A percentile compares a stretch with the other conserved stretches of the same genome.
Evolutionary conservation across 1,140 invertebrate genomes (phyloP).

Genomic region (Diorhabda sublineata): DNA sequence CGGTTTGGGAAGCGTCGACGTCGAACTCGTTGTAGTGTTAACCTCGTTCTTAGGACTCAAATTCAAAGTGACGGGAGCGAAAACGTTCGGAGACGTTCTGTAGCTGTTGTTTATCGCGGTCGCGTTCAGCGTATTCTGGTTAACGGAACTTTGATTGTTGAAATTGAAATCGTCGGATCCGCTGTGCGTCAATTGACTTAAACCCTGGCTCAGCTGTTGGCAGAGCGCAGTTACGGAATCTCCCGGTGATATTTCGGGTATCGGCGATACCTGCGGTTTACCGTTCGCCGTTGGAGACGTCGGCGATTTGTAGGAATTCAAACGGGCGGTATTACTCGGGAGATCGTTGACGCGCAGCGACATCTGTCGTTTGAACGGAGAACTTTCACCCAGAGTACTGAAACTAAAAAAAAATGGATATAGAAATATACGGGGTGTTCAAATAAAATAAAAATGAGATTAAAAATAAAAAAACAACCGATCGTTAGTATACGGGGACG

Average conservation of each 20-base stretch:
- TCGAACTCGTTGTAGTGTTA: conserved; percentile 33
- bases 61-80: conserved; percentile 46
- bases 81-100: conserved; percentile 31
- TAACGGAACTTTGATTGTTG: conserved; percentile 54
- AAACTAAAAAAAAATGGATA: conserved; percentile 48
- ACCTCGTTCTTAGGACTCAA: conserved; percentile 44
- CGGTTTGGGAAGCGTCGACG: conserved; percentile 59
- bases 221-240: conserved; percentile 83
- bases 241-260: conserved; percentile 68
- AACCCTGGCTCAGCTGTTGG: conserved; percentile 79
- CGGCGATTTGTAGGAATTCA: conserved; percentile 53
- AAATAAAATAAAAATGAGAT: too few relatives aligned
- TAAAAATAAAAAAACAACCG: too few relatives aligned
- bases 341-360: conserved; percentile 89
- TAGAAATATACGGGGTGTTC: too few relatives aligned
- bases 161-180: conserved; percentile 60
- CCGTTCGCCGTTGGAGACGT: conserved; percentile 34
- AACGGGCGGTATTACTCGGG: conserved; percentile 86
- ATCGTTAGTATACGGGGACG: too few relatives aligned
- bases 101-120: conserved; percentile 42
- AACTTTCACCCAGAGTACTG: conserved; percentile 72
- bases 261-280: conserved; percentile 59
- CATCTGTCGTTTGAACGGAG: conserved; percentile 93
- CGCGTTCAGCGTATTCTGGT: conserved; percentile 50
- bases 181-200: conserved; percentile 71